Base-by-base conservation (phyloP, 2,797 vertebrate species). In the Pseudopleuronectes americanus region DNA sequence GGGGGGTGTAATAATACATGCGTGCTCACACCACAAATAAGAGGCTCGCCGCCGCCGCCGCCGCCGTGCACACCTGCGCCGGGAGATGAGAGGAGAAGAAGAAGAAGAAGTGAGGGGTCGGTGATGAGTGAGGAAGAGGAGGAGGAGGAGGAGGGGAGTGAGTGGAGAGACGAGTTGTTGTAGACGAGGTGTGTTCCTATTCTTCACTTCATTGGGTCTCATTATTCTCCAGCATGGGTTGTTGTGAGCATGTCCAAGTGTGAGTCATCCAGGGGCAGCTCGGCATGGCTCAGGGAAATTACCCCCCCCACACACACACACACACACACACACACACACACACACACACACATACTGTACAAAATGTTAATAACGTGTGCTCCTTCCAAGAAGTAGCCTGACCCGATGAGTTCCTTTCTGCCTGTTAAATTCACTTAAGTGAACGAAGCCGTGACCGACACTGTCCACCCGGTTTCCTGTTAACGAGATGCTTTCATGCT, bases 161-260 rank as follows among this genome's bases (percentile, higher is more conserved):
- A 13, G 41, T 64, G 73, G 84, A 64, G 75, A 70, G 64, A 73
- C 52, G 70, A 69, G 66, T 70, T 84, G 69, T 74, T 78, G 83
- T 57, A 70, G 73, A 76, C 48, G 47, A 82, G 73, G 57, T 72
- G 74, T 81, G 84, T 86, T 89, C 83, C 85, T 85, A 81, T 82
- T 87, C 85, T 77, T 84, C 89, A 83, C 87, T 84, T 88, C 70
- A 74, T 81, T 81, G 84, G 66, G 57, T 76, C 79, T 86, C 79
- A 81, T 89, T 88, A 87, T 80, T 84, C 82, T 58, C 31, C 77
- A 71, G 74, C 79, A 83, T 77, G 82, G 75, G 58, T 78, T 78
- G 80, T 79, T 69, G 77, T 64, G 71, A 79, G 80, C 81, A 60
- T 84, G 83, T 81, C 78, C 79, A 72, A 81, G 83, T 86, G 72